phyloP scores from a whole-genome alignment of 2,113 vertebrate genomes.

The Catagonus wagneri region DNA sequence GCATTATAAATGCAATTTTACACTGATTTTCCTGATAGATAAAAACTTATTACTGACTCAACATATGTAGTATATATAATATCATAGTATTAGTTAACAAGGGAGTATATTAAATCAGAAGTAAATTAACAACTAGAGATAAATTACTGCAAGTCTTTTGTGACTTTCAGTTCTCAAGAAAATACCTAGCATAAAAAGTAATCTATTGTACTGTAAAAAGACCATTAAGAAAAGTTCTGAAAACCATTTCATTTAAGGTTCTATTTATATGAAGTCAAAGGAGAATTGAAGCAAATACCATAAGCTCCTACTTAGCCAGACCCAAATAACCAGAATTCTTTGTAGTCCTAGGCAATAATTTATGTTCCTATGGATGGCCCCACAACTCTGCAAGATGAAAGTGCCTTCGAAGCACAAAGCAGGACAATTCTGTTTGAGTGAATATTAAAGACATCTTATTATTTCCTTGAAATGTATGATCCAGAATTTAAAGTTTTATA shows the following conservation, averaged over 20 bases:
- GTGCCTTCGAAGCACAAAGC: not conserved
- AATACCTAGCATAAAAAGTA: not conserved
- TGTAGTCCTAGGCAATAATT: not conserved
- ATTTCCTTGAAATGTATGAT: constrained; percentile 29
- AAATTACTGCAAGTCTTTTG: not conserved
- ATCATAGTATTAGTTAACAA: constrained; percentile 6
- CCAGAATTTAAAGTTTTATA: constrained; percentile 29
- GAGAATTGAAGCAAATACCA: not conserved
- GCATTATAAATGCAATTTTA: constrained; percentile 23
- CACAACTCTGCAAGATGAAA: not conserved
- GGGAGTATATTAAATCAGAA: constrained; percentile 23
- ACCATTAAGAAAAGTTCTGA: constrained; percentile 30
- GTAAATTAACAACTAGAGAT: constrained; percentile 18
- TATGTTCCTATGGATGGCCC: not conserved
- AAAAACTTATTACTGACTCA: constrained; percentile 24
- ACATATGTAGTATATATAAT: not conserved
- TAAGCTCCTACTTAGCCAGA: not conserved
- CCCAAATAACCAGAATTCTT: constrained; percentile 24
- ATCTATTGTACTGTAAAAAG: not conserved
- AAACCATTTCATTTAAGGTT: constrained; percentile 23
- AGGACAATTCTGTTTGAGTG: not conserved
- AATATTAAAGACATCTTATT: constrained; percentile 17
- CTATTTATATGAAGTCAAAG: not conserved
- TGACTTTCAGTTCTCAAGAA: constrained; percentile 42
- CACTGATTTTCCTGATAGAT: not conserved